Evolutionary conservation across 1,140 invertebrate genomes (phyloP).

Genomic region (Sitobion miscanthi): DNA sequence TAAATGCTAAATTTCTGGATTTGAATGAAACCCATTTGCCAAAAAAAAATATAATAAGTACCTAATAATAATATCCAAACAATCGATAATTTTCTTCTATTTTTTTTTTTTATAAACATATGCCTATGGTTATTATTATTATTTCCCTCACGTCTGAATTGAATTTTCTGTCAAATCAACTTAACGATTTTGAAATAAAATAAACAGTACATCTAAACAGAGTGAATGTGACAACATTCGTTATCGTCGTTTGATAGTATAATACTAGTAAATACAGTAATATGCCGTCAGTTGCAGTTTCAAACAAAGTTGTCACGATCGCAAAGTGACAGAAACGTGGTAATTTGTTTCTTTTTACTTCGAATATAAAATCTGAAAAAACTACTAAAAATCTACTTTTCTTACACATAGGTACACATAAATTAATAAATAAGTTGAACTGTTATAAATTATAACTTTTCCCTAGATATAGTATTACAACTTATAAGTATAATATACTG

Average conservation of each 20-base stretch:
- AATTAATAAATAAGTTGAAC: background rate
- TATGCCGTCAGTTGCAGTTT: background rate
- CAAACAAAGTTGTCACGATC: conserved; percentile 5
- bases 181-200: conserved; percentile 35
- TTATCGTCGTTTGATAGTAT: background rate
- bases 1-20: background rate
- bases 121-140: background rate
- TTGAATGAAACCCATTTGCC: background rate
- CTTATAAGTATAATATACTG: background rate
- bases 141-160: background rate
- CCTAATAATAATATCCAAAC: background rate
- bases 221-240: conserved; percentile 9
- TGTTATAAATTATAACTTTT: background rate
- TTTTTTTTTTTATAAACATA: background rate
- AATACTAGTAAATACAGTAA: background rate
- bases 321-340: background rate
- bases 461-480: too few species aligned
- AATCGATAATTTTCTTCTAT: background rate
- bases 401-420: background rate
- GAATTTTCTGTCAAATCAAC: conserved; percentile 34
- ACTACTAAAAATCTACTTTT: background rate
- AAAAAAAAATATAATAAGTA: background rate
- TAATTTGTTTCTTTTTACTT: background rate
- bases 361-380: background rate
- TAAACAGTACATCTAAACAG: background rate